Percentiles rank a stretch among this genome's conserved stretches.
Evolutionary conservation across 1,140 invertebrate species (phyloP).

Genomic region (Bombus vancouverensis): DNA sequence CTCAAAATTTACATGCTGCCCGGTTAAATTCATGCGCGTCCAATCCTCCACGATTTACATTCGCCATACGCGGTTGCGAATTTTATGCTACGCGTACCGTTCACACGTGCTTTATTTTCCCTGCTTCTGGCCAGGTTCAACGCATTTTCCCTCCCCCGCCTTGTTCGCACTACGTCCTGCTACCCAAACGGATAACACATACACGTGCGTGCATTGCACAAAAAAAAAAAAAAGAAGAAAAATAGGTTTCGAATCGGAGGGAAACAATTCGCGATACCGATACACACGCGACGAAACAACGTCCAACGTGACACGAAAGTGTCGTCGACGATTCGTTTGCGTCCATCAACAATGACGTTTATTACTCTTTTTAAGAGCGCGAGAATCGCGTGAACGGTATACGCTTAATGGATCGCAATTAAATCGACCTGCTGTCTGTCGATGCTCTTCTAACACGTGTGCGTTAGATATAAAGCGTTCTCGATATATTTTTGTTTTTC

Average conservation of each 20-base stretch:
- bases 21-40: constrained; percentile 67
- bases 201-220: not conserved
- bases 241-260: constrained; percentile 23
- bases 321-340: constrained; percentile 36
- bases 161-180: not conserved
- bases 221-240: not conserved
- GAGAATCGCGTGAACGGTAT: constrained; percentile 52
- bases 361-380: constrained; percentile 57
- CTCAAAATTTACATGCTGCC: constrained; percentile 64
- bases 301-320: not conserved
- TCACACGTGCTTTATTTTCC: constrained; percentile 67
- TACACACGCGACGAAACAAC: constrained; percentile 12
- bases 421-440: constrained; percentile 10
- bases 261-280: constrained; percentile 60
- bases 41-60: constrained; percentile 65
- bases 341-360: constrained; percentile 57
- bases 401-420: constrained; percentile 57
- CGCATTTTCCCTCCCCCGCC: not conserved
- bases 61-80: constrained; percentile 62
- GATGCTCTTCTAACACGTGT: not conserved
- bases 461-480: not conserved
- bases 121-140: not conserved
- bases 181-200: not conserved
- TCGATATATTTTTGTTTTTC: not conserved
- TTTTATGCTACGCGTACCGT: constrained; percentile 65